Conservation (phyloP, 2,113 vertebrate genomes). For the Mormyrus lacerda region DNA sequence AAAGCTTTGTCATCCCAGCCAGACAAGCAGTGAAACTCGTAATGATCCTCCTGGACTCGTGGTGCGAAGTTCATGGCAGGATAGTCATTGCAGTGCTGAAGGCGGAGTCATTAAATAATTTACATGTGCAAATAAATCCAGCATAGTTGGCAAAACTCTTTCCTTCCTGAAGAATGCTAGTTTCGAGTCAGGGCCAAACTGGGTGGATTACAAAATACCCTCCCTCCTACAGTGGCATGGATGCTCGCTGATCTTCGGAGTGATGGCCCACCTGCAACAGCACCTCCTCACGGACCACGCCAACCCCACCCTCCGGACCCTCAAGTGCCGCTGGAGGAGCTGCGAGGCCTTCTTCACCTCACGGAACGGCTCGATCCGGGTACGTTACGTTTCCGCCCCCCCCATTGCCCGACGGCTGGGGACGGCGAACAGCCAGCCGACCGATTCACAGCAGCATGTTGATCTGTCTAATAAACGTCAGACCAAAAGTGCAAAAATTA, state of each 20-base stretch:
- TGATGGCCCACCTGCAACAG: constrained; percentile 82
- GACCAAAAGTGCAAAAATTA: too few relatives aligned
- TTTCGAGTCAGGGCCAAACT: background rate
- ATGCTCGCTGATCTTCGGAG: constrained; percentile 83
- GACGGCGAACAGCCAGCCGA: background rate
- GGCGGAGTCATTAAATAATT: background rate
- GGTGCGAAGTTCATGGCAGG: background rate
- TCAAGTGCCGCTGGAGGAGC: constrained; percentile 90
- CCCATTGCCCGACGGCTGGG: background rate
- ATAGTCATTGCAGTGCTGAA: background rate
- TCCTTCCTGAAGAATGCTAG: background rate
- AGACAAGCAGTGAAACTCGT: background rate
- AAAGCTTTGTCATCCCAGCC: background rate
- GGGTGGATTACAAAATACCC: background rate
- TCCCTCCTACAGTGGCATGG: constrained; percentile 79
- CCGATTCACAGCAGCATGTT: too few relatives aligned
- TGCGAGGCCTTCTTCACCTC: constrained; percentile 83
- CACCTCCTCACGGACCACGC: constrained; percentile 80
- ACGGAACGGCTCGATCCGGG: constrained; percentile 81
- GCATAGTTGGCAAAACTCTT: background rate
- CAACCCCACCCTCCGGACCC: constrained; percentile 66
- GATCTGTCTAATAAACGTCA: background rate
- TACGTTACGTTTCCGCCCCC: too few relatives aligned
- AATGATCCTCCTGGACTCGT: background rate
- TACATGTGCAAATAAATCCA: background rate